Base-by-base conservation (phyloP, 2,113 vertebrate genomes). In the Ariopsis seemanni region DNA sequence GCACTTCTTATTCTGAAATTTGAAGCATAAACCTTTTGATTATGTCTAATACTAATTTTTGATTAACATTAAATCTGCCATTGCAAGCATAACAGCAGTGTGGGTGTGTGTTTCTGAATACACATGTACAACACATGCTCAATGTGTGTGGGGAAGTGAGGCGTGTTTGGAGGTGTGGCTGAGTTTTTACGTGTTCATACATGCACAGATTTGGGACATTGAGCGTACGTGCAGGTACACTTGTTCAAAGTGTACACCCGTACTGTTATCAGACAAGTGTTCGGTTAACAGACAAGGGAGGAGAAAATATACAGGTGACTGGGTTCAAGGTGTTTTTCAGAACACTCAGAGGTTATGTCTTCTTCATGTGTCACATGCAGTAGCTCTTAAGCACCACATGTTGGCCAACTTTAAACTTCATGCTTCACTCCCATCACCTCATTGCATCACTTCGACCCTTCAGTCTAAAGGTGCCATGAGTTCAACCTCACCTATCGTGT, bases 121-220 rank as follows among this genome's bases (percentile, higher is more conserved):
- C 71, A 22, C 6, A 12, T 62, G 53, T 50, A 58, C 57, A 25
- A 1, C 65, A 81, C 27, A 9, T 81, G 42, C 79, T 60, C 58
- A 20, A 2, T n/a, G 82, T 18, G 50, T 30, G 48, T 62, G 27
- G 60, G 83, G 78, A 11, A 18, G 78, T 34, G 55, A 77, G 84
- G 22, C 4, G 9, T 84, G 65, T 84, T 69, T 63, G 42, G 85
- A 79, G 84, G 58, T 85, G 60, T 85, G 84, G 75, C 69, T 75
- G 53, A 34, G 22, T 55, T n/a, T 69, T 53, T 65, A 57, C 62
- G 67, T 50, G 57, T 55, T 15, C 42, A 25, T 67, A 50, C 74
- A 22, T 2, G 42, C 50, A 15, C 7, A 5, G 55, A 50, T 58
- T 77, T 50, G 7, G 48, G 71, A 74, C 50, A 57, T 17, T 12